Evolutionary conservation across 2,888 invertebrate species (phyloP).

Genomic region (Agonopterix alstromeriana): DNA sequence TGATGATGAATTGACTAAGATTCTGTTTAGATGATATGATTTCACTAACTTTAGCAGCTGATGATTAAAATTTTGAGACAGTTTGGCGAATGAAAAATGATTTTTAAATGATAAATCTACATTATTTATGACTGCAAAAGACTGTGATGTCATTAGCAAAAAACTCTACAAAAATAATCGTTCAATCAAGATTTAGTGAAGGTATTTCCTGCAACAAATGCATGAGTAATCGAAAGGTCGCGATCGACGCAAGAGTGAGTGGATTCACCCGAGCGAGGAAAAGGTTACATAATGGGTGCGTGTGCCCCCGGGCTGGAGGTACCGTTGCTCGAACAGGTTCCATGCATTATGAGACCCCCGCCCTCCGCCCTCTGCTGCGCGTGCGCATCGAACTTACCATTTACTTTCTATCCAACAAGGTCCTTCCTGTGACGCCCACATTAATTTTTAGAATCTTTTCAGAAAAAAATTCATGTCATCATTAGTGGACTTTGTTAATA

Average conservation of each 20-base stretch:
- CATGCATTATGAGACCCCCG: constrained; percentile 25
- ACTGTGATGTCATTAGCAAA: too few relatives aligned
- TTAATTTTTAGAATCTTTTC: constrained; percentile 6
- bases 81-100: too few relatives aligned
- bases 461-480: neutral
- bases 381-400: constrained; percentile 49
- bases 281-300: constrained; percentile 71
- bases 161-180: too few relatives aligned
- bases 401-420: constrained; percentile 74
- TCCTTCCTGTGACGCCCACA: constrained; percentile 44
- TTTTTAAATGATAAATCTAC: too few relatives aligned
- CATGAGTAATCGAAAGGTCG: constrained; percentile 11
- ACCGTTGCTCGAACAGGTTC: constrained; percentile 72
- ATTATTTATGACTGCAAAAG: too few relatives aligned
- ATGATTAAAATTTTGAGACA: too few relatives aligned
- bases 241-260: constrained; percentile 7
- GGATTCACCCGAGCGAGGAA: constrained; percentile 54
- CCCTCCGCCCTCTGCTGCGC: constrained; percentile 22
- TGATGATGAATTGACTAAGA: too few relatives aligned
- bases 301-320: constrained; percentile 53
- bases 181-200: too few relatives aligned
- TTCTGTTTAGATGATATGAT: too few relatives aligned
- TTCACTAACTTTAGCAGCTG: too few relatives aligned
- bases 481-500: neutral
- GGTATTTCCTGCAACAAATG: neutral